Evolutionary conservation across 1,140 invertebrate genomes (phyloP), one percentile per base, ranked within the genome.

Genomic region (Dendroctonus ponderosae): DNA sequence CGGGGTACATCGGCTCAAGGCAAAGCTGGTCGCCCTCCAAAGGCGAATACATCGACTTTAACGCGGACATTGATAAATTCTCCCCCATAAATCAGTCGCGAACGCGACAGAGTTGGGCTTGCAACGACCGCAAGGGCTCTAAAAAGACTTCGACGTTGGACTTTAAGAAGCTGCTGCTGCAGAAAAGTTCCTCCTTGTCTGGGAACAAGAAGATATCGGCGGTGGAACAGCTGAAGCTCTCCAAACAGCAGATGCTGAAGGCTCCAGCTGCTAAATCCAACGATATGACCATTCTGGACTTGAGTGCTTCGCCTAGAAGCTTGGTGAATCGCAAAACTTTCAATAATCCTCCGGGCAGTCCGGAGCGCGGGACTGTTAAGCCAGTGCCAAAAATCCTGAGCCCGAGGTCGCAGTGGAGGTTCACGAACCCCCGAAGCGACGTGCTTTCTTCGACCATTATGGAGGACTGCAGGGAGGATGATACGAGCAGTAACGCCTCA

Each of bases 381-480:
- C 82, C 83, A 40, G 81, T 82, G 0, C 81, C 87, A 6, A 86
- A 87, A 77, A 84, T 89, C 61, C 79, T 89, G n/a, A 89, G 86
- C 58, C 87, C 87, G 0, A 84, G 88, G 58, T 88, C 87, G 3
- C 82, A 83, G 11, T 89, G 88, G 88, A 80, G 88, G 60, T 89
- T 89, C 68, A 83, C 86, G 26, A 88, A 86, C 70, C 88, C 89
- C 4, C 80, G 90, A 71, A 90, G 88, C 7, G 89, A 93, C 73
- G 90, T 93, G 14, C 84, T 93, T 67, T 91, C 91, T 9, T 91
- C 89, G 6, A 91, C 91, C 51, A 94, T 94, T 76, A 86, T 87
- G n/a, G 91, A 94, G 81, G 91, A 85, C 70, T 85, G 86, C 74
- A 86, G 85, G 71, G 89, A 89, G 81, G 88, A 90, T 72, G 87